Evolutionary conservation across 2,113 vertebrate species (phyloP), one percentile per base, ranked within the genome.

Genomic region (Andinoacara biseriatus): DNA sequence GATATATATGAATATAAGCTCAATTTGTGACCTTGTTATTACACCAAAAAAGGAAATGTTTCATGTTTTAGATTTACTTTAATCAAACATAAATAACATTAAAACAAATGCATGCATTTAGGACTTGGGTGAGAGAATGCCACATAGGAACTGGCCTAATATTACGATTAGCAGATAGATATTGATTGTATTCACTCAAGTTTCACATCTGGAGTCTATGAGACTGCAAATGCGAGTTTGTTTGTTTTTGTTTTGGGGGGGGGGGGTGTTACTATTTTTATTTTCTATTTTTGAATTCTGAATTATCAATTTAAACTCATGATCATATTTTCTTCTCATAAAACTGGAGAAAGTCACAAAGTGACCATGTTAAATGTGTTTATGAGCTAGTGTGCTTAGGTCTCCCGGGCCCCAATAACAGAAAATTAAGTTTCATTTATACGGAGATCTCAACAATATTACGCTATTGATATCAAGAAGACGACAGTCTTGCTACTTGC

Each of bases 371-470:
- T 17, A 58, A 38, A 57, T 75, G n/a, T 75, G 26, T 57, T 57
- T 75, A 10, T 75, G 13, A 57, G n/a, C 26, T 18, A 20, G 15
- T 62, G 59, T 4, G 31, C 26, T 9, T 17, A 10, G 75, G 38
- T 60, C 38, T 60, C 57, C 52, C 20, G 18, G 52, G 31, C 31
- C 72, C 52, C 31, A 56, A 0, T 43, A 46, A 20, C 20, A 60
- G 24, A 56, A 46, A 56, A 67, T 13, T 10, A 24, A 13, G 54
- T 24, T 57, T 59, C 2, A 60, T 58, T 17, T 29, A 49, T 38
- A 17, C 5, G 20, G 20, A 67, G 57, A 15, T 58, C 31, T 31
- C 5, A 61, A 57, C 8, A 78, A 84, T 78, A 60, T 88, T 85
- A 31, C 11, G 52, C 78, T n/a, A 26, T 49, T 33, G 57, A 63